Percentiles rank a stretch among this genome's conserved stretches.
Evolutionary conservation across 2,113 vertebrate species (phyloP).

Genomic region (Anolis carolinensis): DNA sequence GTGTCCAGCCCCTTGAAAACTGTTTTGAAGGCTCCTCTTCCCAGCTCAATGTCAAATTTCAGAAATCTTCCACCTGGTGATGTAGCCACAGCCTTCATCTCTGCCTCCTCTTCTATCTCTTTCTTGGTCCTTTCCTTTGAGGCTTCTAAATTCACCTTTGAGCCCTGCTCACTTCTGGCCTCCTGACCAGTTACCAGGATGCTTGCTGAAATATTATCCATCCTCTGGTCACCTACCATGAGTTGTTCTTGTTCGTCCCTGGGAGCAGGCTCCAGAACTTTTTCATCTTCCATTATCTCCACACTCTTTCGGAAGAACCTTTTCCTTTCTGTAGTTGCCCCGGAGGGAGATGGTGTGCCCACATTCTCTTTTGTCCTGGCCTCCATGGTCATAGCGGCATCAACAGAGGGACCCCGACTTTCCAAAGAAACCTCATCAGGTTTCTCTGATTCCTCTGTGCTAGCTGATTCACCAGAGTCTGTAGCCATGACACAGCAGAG

Average conservation of each 20-base stretch:
- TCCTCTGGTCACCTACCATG: slow-evolving; percentile 25
- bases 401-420: slow-evolving; percentile 69
- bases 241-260: slow-evolving; percentile 60
- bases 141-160: slow-evolving; percentile 56
- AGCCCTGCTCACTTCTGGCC: slow-evolving; percentile 52
- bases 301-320: slow-evolving; percentile 90
- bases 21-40: slow-evolving; percentile 93
- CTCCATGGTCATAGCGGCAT: slow-evolving; percentile 68
- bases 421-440: slow-evolving; percentile 78
- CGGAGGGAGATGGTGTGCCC: slow-evolving; percentile 51
- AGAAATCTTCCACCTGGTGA: slow-evolving; percentile 91
- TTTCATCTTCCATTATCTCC: slow-evolving; percentile 78
- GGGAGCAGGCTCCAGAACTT: slow-evolving; percentile 48
- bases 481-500: slow-evolving; percentile 83
- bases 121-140: slow-evolving; percentile 80
- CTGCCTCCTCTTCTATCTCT: slow-evolving; percentile 91
- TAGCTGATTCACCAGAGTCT: slow-evolving; percentile 89
- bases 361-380: slow-evolving; percentile 61
- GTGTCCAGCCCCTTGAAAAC: slow-evolving; percentile 95
- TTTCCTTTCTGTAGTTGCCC: slow-evolving; percentile 80
- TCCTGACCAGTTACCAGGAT: slow-evolving; percentile 55
- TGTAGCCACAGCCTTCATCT: slow-evolving; percentile 96
- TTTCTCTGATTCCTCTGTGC: slow-evolving; percentile 88
- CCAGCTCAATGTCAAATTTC: slow-evolving; percentile 93
- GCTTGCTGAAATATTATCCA: slow-evolving; percentile 45